Percentiles rank a stretch among this genome's conserved stretches.
Conservation (phyloP, 2,888 invertebrate species). For the Drosophila mimica region DNA sequence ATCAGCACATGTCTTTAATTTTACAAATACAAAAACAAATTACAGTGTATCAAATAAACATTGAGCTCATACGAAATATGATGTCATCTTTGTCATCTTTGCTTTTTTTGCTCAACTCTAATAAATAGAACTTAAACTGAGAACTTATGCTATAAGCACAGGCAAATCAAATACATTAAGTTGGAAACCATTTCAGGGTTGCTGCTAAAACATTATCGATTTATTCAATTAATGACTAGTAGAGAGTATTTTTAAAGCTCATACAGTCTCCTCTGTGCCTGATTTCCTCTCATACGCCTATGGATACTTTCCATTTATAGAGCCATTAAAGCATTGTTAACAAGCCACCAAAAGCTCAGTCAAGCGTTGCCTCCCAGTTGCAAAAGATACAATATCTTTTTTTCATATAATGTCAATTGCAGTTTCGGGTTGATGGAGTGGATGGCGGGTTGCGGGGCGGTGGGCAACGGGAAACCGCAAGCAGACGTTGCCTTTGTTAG, state of each 20-base stretch:
- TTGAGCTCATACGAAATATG: neutral
- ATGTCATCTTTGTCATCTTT: constrained; percentile 5
- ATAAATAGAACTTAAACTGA: neutral
- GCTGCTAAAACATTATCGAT: neutral
- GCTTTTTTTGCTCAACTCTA: neutral
- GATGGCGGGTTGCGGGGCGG: neutral
- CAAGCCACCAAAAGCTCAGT: constrained; percentile 52
- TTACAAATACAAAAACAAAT: constrained; percentile 11
- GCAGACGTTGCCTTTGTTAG: constrained; percentile 50
- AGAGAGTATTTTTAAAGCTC: neutral
- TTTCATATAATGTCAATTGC: constrained; percentile 54
- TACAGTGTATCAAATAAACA: neutral
- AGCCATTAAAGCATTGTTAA: constrained; percentile 46
- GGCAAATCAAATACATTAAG: neutral
- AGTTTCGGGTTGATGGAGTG: constrained; percentile 4
- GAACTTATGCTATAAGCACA: neutral
- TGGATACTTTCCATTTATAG: constrained; percentile 35
- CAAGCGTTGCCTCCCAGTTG: constrained; percentile 56
- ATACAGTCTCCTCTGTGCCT: neutral
- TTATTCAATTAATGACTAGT: neutral
- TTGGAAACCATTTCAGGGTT: neutral
- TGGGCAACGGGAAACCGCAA: constrained; percentile 45
- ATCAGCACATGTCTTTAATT: neutral
- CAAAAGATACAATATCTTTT: constrained; percentile 56
- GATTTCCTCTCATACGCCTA: neutral